Evolutionary conservation across 2,888 invertebrate genomes (phyloP), one percentile per base, ranked within the genome.

Genomic region (Leptogaster cylindrica): DNA sequence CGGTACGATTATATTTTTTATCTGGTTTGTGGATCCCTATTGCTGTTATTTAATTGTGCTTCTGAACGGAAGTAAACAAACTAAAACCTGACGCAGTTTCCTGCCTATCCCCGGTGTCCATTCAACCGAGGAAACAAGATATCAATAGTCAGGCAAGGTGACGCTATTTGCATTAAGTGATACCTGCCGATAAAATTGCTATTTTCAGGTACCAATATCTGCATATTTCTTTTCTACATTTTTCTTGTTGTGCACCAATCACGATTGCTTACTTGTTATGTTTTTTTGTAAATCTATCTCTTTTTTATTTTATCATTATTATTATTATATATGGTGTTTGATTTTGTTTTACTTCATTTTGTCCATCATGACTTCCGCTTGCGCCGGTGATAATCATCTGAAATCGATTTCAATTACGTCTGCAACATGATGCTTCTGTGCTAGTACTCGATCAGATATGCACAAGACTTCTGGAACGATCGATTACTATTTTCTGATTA

Each of bases 41-140:
- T n/a, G n/a, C n/a, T n/a, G n/a, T n/a, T n/a, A 41, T n/a, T 28
- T 1, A 27, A 52, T 23, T 33, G 20, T 20, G 39, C 55, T 55
- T 23, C 55, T 44, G 61, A 61, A 44, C 61, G 61, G 61, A 61
- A 61, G 61, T 61, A 61, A 61, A 61, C 61, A 61, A 44, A 44
- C 27, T 14, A 18, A 10, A 61, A 61, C 61, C 61, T 61, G 61
- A 44, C 10, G 44, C 27, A 28, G 61, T 16, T 61, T 61, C 61
- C 61, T 61, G 61, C 44, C 61, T 2, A 44, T 16, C 44, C 39
- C 65, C 36, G n/a, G 36, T 25, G 50, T 23, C 39, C 39, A 65
- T 50, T 65, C 50, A 65, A 50, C 36, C 39, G 50, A 36, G 65
- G 12, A 65, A 65, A 65, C 41, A 28, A 44, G 61, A 61, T 61